phyloP scores from a whole-genome alignment of 2,888 invertebrate species.

The Himalopsyche japonica region DNA sequence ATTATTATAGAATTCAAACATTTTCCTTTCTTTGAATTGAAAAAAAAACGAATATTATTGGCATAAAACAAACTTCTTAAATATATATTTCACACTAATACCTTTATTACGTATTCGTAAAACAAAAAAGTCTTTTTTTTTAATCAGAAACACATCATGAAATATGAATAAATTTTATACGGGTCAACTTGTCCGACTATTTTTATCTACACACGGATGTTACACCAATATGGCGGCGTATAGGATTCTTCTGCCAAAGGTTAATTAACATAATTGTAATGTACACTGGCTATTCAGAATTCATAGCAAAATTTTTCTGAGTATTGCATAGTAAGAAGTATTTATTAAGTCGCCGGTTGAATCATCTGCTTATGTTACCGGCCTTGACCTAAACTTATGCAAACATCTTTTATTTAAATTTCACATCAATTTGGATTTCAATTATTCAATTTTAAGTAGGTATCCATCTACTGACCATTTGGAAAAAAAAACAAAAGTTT shows the following conservation, averaged over 20 bases:
- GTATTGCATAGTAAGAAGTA: background rate
- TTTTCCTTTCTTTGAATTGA: no score
- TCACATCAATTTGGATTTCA: background rate
- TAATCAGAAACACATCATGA: background rate
- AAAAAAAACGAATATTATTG: no score
- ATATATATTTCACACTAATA: no score
- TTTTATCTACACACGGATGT: background rate
- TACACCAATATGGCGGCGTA: background rate
- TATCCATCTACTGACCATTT: background rate
- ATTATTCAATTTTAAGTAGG: background rate
- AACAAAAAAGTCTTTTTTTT: no score
- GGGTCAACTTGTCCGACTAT: background rate
- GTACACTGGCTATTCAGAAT: background rate
- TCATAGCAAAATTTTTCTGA: background rate
- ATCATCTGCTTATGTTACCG: background rate
- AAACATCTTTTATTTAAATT: background rate
- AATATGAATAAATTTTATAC: background rate
- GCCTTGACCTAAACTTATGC: background rate
- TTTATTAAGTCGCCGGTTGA: background rate
- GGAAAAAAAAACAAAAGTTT: background rate
- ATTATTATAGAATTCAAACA: no score
- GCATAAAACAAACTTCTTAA: no score
- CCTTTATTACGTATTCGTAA: no score
- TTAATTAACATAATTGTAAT: background rate
- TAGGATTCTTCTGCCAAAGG: background rate